A percentile compares a stretch with the other conserved stretches of the same genome.
phyloP scores from a whole-genome alignment of 2,113 vertebrate genomes.

The Bufo gargarizans region DNA sequence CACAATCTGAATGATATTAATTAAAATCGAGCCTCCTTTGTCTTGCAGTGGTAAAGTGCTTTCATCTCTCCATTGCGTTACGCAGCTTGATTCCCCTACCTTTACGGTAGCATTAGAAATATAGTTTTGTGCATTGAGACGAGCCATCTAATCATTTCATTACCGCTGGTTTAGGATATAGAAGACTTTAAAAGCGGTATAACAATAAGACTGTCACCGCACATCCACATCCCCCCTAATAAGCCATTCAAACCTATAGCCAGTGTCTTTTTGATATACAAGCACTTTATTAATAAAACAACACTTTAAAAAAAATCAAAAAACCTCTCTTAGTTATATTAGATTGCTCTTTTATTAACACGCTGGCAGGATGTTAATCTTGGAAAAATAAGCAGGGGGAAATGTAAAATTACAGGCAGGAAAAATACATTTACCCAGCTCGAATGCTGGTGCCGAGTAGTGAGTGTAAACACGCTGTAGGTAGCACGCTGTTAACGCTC shows the following conservation, averaged over 20 bases:
- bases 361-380: conserved; percentile 32
- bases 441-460: background rate
- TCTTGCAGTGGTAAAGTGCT: background rate
- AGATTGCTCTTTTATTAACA: conserved; percentile 37
- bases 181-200: conserved; percentile 14
- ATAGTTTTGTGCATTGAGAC: background rate
- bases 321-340: conserved; percentile 17
- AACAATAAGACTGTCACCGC: conserved; percentile 10
- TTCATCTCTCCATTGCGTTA: background rate
- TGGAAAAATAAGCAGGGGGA: conserved; percentile 32
- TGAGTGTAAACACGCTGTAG: conserved; percentile 17
- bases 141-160: conserved; percentile 28
- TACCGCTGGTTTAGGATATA: conserved; percentile 16
- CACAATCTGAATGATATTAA: background rate
- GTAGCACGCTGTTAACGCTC: conserved; percentile 37
- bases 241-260: conserved; percentile 39
- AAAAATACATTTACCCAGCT: conserved; percentile 14
- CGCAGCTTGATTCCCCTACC: background rate
- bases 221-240: conserved; percentile 11
- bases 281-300: conserved; percentile 42
- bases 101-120: background rate
- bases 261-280: conserved; percentile 20
- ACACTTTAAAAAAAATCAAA: background rate
- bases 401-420: conserved; percentile 27
- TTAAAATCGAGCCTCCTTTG: background rate